Conservation (phyloP, 2,888 invertebrate species). For the Phalera bucephala region DNA sequence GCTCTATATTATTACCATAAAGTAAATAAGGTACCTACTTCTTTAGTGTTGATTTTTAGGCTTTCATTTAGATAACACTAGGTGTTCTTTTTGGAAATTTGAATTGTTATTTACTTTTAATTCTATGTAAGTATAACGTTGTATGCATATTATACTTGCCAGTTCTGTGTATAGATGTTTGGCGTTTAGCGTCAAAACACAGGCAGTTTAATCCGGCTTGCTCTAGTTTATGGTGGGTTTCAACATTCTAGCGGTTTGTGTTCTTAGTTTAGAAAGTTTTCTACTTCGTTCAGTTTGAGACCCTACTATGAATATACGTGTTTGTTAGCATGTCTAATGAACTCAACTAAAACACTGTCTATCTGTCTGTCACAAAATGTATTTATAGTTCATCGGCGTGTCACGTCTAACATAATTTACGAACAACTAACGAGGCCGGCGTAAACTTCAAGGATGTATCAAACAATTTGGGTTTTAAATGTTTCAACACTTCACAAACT, state of each 20-base stretch:
- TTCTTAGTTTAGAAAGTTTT: neutral
- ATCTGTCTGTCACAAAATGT: conserved; percentile 38
- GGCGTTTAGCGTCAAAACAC: conserved; percentile 42
- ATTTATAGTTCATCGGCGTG: conserved; percentile 40
- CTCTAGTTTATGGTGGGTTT: conserved; percentile 18
- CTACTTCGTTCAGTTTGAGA: conserved; percentile 1
- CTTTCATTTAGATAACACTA: too few species aligned
- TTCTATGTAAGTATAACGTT: neutral
- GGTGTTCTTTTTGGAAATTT: too few species aligned
- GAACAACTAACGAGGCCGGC: conserved; percentile 17
- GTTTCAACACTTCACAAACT: conserved; percentile 11
- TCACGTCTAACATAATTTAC: conserved; percentile 21
- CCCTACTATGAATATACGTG: neutral
- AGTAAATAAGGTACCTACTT: too few species aligned
- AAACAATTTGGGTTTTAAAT: conserved; percentile 4
- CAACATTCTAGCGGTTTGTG: conserved; percentile 9
- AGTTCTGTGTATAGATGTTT: too few species aligned
- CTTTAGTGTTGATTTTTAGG: too few species aligned
- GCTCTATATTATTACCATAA: too few species aligned
- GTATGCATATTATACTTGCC: too few species aligned
- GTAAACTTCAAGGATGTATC: conserved; percentile 8
- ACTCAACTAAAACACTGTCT: conserved; percentile 26
- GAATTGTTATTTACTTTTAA: too few species aligned
- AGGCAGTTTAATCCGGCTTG: conserved; percentile 30
- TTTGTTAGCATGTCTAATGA: conserved; percentile 14